Conservation (phyloP, 2,113 vertebrate genomes). For the Spermophilus dauricus region DNA sequence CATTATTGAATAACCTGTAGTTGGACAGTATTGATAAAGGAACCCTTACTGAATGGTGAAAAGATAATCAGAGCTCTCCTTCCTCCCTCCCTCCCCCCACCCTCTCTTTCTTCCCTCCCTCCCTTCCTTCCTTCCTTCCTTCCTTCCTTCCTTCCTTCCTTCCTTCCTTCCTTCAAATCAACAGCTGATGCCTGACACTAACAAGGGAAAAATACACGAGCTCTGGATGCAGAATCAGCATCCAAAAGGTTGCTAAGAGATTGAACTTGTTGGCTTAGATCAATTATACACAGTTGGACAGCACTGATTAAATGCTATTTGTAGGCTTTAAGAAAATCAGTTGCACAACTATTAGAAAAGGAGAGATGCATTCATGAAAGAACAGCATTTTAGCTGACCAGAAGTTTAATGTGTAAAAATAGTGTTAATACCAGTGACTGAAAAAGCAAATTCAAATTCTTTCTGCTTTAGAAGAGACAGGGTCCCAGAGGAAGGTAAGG, state of each 20-base stretch:
- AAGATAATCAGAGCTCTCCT: neutral
- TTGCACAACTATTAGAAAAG: neutral
- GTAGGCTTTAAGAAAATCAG: neutral
- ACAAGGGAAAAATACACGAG: neutral
- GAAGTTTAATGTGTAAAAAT: neutral
- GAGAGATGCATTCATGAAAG: neutral
- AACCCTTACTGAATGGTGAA: neutral
- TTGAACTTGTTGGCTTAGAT: neutral
- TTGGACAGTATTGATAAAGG: neutral
- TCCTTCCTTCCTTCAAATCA: neutral
- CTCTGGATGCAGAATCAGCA: neutral
- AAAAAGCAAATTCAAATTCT: neutral
- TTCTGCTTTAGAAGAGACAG: neutral
- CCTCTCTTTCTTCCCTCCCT: too few species aligned
- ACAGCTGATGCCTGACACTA: neutral
- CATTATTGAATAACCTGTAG: neutral
- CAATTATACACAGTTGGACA: neutral
- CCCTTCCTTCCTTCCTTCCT: too few species aligned
- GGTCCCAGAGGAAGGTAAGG: neutral
- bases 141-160: too few species aligned
- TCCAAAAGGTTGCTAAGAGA: neutral
- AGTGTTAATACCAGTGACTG: neutral
- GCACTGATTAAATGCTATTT: neutral
- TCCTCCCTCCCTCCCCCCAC: too few species aligned
- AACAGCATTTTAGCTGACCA: neutral